Percentiles rank a stretch among this genome's conserved stretches.
phyloP scores from a whole-genome alignment of 2,888 invertebrate genomes.

The Melinaea menophilus region DNA sequence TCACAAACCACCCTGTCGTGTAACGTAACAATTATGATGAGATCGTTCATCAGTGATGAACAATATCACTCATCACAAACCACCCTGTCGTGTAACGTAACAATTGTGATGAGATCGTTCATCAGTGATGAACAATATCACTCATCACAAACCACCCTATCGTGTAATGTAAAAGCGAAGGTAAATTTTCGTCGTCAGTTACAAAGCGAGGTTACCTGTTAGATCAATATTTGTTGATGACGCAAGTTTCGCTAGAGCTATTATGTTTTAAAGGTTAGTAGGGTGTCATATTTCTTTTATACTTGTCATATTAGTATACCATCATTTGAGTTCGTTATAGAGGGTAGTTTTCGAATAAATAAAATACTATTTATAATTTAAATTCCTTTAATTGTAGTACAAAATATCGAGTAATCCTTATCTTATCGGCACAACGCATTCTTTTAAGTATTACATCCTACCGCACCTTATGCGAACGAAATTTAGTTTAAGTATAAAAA shows the following conservation, averaged over 20 bases:
- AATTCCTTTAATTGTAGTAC: conserved; percentile 16
- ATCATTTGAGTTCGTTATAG: background rate
- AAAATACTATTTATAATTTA: background rate
- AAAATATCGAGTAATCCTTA: conserved; percentile 35
- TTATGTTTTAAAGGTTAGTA: conserved; percentile 19
- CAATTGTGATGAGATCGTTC: too few relatives aligned
- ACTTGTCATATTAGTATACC: background rate
- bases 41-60: too few relatives aligned
- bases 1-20: too few relatives aligned
- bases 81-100: too few relatives aligned
- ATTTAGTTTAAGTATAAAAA: conserved; percentile 43
- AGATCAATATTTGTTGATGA: conserved; percentile 54
- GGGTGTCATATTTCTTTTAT: background rate
- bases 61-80: too few relatives aligned
- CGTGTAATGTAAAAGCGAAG: background rate
- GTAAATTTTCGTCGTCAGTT: conserved; percentile 35
- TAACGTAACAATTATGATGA: too few relatives aligned
- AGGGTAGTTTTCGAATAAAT: background rate
- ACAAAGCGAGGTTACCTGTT: conserved; percentile 41
- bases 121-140: too few relatives aligned
- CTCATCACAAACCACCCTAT: too few relatives aligned
- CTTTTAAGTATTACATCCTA: conserved; percentile 30
- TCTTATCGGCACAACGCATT: conserved; percentile 46
- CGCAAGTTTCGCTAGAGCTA: conserved; percentile 38
- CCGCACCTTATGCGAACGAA: conserved; percentile 39